These are phyloP conservation scores for Neosilurus mollespiculum DNA, from an alignment of 2,797 vertebrate species.

Conservation along the genomic window DNA sequence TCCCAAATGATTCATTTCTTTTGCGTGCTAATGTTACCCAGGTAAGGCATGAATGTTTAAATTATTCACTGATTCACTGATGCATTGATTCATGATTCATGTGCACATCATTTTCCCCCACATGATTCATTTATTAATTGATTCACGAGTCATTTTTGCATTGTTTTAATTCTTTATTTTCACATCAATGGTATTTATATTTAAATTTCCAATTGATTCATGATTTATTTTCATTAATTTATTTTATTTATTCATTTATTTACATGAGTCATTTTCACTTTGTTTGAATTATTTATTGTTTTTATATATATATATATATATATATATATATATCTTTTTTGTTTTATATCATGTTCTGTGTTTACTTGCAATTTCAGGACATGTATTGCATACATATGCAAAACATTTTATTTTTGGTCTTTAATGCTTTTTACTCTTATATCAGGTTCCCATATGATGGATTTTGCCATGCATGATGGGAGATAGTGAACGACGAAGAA, in stretches of 20 bases:
- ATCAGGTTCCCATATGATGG: too few relatives aligned
- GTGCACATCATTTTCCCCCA: not conserved
- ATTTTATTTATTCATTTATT: not conserved
- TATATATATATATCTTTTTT: too few relatives aligned
- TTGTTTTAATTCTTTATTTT: not conserved
- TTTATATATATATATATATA: too few relatives aligned
- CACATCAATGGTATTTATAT: not conserved
- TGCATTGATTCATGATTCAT: too few relatives aligned
- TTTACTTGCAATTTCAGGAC: too few relatives aligned
- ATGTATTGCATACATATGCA: too few relatives aligned
- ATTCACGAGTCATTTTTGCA: not conserved
- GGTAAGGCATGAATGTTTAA: not conserved
- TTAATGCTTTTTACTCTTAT: too few relatives aligned
- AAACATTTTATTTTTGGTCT: too few relatives aligned
- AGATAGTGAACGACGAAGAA: not conserved
- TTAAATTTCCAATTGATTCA: not conserved
- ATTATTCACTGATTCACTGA: not conserved
- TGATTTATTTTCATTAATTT: not conserved
- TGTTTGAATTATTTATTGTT: too few relatives aligned
- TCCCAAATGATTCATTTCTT: not conserved
- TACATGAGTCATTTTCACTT: not conserved
- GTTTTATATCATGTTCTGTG: too few relatives aligned
- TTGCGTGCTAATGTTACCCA: not conserved
- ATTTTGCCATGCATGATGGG: not conserved
- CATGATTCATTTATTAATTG: not conserved